Evolutionary conservation across 2,797 vertebrate species (phyloP).

Genomic region (Ciconia nigra): DNA sequence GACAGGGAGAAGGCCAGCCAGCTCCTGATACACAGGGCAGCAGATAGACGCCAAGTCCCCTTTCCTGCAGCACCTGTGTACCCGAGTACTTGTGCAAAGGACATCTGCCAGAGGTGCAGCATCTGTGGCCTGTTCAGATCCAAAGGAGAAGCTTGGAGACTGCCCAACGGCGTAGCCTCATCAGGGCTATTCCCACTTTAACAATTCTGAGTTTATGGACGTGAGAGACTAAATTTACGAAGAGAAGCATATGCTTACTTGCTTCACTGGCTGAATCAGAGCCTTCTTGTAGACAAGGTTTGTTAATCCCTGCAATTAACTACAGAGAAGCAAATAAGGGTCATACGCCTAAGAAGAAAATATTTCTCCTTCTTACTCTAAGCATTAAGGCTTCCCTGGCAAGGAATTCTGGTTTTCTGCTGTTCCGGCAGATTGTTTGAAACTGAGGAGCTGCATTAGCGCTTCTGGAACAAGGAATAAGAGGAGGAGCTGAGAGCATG

Average conservation of each 20-base stretch:
- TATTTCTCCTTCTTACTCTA: background rate
- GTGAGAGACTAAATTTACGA: background rate
- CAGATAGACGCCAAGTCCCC: background rate
- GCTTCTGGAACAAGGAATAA: background rate
- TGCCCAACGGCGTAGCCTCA: accelerated
- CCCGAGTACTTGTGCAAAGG: background rate
- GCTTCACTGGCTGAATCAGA: background rate
- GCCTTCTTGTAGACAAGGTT: background rate
- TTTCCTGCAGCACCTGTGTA: background rate
- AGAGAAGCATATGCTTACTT: background rate
- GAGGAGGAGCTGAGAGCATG: background rate
- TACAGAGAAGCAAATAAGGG: background rate
- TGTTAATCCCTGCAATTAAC: background rate
- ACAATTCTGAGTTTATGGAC: background rate
- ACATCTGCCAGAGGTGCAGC: background rate
- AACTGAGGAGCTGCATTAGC: background rate
- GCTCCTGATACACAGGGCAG: background rate
- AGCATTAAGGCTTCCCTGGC: background rate
- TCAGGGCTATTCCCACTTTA: background rate
- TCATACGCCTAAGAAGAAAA: background rate
- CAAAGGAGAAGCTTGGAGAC: background rate
- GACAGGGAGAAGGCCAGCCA: background rate
- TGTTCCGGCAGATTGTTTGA: background rate
- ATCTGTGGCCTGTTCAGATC: background rate
- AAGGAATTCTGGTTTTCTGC: background rate